Percentiles rank a stretch among this genome's conserved stretches.
Conservation (phyloP, 1,140 invertebrate species). For the Melitaea cinxia region DNA sequence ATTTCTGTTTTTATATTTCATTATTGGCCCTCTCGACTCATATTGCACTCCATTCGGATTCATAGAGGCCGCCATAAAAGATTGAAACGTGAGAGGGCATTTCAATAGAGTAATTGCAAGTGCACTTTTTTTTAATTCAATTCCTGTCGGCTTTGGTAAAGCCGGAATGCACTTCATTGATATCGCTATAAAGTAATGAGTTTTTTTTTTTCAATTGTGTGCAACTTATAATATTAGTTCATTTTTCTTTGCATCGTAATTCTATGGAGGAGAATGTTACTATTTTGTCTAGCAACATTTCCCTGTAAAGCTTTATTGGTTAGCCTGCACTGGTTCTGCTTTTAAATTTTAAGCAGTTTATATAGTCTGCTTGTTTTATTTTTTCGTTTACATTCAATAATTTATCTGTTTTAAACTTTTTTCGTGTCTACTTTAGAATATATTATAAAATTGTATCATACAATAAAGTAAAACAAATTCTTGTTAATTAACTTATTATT, state of each 20-base stretch:
- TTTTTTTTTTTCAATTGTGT: conserved; percentile 57
- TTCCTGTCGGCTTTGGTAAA: conserved; percentile 74
- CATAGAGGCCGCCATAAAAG: conserved; percentile 78
- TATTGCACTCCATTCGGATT: conserved; percentile 76
- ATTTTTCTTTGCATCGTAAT: conserved; percentile 18
- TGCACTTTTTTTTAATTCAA: conserved; percentile 77
- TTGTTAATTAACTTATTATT: too few relatives aligned
- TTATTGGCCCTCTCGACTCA: conserved; percentile 80
- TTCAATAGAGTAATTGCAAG: conserved; percentile 79
- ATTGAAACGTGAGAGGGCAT: conserved; percentile 78
- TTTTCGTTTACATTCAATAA: background rate
- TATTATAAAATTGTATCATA: too few relatives aligned
- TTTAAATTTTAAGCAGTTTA: background rate
- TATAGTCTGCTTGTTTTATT: background rate
- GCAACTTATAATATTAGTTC: conserved; percentile 32
- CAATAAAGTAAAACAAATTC: too few relatives aligned
- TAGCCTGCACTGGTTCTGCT: background rate
- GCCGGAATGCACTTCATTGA: conserved; percentile 75
- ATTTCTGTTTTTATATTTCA: conserved; percentile 80
- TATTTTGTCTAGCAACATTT: background rate
- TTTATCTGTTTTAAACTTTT: too few relatives aligned
- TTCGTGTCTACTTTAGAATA: too few relatives aligned
- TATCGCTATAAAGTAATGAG: conserved; percentile 78
- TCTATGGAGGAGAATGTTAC: conserved; percentile 4
- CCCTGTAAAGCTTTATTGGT: background rate